A percentile compares a stretch with the other conserved stretches of the same genome.
These are phyloP conservation scores for Watsonalla cultraria DNA, from an alignment of 2,888 invertebrate genomes.

Conservation along the genomic window DNA sequence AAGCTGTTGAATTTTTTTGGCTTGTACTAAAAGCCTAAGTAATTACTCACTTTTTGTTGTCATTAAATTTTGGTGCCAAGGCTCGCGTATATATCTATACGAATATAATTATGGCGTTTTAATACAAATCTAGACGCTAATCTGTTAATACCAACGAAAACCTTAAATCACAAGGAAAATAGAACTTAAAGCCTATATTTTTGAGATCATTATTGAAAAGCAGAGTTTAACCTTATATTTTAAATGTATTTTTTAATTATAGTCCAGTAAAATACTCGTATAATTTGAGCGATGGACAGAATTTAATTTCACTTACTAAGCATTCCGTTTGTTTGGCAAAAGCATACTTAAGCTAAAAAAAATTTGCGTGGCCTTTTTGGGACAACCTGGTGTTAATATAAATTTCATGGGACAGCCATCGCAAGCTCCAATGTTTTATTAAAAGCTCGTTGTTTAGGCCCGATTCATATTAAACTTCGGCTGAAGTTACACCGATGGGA, in stretches of 20 bases:
- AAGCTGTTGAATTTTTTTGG: background rate
- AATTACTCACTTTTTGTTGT: no score
- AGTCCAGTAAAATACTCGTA: no score
- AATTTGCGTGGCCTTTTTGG: slow-evolving; percentile 33
- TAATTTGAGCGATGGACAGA: slow-evolving; percentile 9
- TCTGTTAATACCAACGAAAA: no score
- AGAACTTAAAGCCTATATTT: no score
- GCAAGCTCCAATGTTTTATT: slow-evolving; percentile 46
- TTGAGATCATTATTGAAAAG: no score
- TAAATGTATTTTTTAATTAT: background rate
- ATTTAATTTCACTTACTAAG: slow-evolving; percentile 25
- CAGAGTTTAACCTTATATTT: background rate
- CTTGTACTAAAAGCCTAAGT: background rate
- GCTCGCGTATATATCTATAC: no score
- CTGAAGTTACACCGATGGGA: slow-evolving; percentile 29
- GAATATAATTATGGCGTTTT: no score
- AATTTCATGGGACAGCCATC: slow-evolving; percentile 50
- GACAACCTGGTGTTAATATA: slow-evolving; percentile 50
- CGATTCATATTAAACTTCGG: slow-evolving; percentile 44
- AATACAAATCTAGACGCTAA: no score
- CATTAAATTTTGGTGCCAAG: no score
- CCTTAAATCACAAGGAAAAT: no score
- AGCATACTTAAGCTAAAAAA: slow-evolving; percentile 13
- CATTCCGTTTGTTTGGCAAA: slow-evolving; percentile 18
- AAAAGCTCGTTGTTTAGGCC: slow-evolving; percentile 44